phyloP scores from a whole-genome alignment of 2,113 vertebrate species.

The Boulengeromyrus knoepffleri region DNA sequence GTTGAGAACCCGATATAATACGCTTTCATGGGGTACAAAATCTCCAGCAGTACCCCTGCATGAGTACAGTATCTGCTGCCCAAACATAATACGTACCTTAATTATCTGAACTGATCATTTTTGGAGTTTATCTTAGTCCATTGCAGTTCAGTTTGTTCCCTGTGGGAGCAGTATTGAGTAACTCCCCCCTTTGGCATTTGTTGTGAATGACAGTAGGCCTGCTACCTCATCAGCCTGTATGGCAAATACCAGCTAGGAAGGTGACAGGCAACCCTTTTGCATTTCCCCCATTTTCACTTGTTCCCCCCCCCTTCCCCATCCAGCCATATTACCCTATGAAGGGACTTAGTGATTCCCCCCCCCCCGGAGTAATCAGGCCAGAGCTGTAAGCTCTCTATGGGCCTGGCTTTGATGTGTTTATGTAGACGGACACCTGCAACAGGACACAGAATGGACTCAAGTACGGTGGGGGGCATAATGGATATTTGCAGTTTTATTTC shows the following conservation, averaged over 20 bases:
- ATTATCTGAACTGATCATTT: background rate
- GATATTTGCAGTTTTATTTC: background rate
- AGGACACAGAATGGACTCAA: background rate
- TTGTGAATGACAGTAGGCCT: background rate
- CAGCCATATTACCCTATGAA: slow-evolving; percentile 21
- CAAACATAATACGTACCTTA: background rate
- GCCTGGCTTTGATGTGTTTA: slow-evolving; percentile 32
- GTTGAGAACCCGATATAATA: background rate
- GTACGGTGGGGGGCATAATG: background rate
- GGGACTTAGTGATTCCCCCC: slow-evolving; percentile 27
- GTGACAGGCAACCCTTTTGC: slow-evolving; percentile 10
- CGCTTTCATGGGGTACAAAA: background rate
- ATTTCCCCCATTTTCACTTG: slow-evolving; percentile 29
- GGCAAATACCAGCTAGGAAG: slow-evolving; percentile 14
- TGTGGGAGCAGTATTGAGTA: background rate
- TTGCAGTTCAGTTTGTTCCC: background rate
- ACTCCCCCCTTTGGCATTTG: background rate
- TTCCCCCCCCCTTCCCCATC: background rate
- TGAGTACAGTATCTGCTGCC: background rate
- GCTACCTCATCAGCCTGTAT: background rate
- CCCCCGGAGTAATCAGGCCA: slow-evolving; percentile 40
- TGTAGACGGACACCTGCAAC: slow-evolving; percentile 44
- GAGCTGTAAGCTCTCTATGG: slow-evolving; percentile 36
- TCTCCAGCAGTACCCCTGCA: background rate
- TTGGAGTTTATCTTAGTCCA: background rate